Conservation (phyloP, 2,113 vertebrate genomes). For the Nansenia antarctica region DNA sequence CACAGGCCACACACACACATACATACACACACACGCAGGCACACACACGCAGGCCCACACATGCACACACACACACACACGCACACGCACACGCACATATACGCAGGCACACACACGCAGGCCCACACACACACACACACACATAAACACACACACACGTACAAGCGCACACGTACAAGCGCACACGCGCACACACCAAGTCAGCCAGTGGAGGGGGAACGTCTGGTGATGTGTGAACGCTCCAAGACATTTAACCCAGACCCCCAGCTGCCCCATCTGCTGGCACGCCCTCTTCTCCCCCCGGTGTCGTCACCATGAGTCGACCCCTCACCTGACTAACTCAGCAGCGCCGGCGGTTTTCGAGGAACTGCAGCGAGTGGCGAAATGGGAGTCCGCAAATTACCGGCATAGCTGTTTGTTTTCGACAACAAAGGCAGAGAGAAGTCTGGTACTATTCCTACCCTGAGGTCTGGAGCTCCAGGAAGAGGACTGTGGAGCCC, state of each 20-base stretch:
- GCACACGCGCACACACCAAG: no score
- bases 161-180: no score
- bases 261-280: conserved; percentile 24
- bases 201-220: not conserved
- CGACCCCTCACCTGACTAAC: conserved; percentile 58
- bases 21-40: no score
- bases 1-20: no score
- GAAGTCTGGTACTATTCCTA: conserved; percentile 74
- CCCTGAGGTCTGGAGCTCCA: conserved; percentile 75
- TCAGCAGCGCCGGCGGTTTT: conserved; percentile 41
- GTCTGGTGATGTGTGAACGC: conserved; percentile 21
- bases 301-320: not conserved
- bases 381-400: conserved; percentile 70
- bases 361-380: conserved; percentile 48
- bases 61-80: conserved; percentile 1
- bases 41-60: not conserved
- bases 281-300: not conserved
- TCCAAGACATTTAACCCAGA: conserved; percentile 31
- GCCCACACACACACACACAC: no score
- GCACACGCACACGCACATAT: no score
- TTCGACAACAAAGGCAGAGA: conserved; percentile 72
- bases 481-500: conserved; percentile 68
- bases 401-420: conserved; percentile 67
- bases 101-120: no score
- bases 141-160: no score